Evolutionary conservation across 1,140 invertebrate species (phyloP).

Genomic region (Leptinotarsa undecemlineata): DNA sequence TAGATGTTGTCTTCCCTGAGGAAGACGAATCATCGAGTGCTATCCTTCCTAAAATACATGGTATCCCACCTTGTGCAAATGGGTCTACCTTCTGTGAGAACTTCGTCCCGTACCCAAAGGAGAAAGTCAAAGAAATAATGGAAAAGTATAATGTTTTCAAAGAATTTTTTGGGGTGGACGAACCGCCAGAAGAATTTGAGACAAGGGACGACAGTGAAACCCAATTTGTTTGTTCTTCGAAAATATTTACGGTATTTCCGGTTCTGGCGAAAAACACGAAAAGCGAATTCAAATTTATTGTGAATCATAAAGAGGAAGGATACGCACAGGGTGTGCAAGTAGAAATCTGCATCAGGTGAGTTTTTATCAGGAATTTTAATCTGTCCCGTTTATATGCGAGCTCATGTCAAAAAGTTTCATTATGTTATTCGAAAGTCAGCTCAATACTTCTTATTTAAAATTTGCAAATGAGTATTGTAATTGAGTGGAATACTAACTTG

Average conservation of each 20-base stretch:
- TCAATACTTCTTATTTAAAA: too few species aligned
- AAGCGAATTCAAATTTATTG: conserved; percentile 61
- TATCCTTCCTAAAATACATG: conserved; percentile 28
- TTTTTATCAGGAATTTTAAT: too few species aligned
- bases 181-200: conserved; percentile 37
- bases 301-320: conserved; percentile 59
- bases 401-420: too few species aligned
- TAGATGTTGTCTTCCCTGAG: conserved; percentile 43
- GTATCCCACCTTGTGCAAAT: conserved; percentile 45
- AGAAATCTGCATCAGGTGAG: conserved; percentile 61
- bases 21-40: conserved; percentile 34
- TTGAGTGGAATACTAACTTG: too few species aligned
- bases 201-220: conserved; percentile 41
- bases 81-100: conserved; percentile 46
- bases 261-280: conserved; percentile 50
- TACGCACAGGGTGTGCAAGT: conserved; percentile 61
- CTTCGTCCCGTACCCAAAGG: conserved; percentile 44
- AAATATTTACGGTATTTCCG: conserved; percentile 47
- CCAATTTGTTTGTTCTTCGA: conserved; percentile 44
- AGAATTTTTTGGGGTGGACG: conserved; percentile 45
- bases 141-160: conserved; percentile 21
- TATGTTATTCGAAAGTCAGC: too few species aligned
- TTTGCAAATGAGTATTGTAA: too few species aligned
- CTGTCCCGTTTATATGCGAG: too few species aligned
- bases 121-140: conserved; percentile 40